phyloP scores from a whole-genome alignment of 2,113 vertebrate genomes.

The Odobenus rosmarus region DNA sequence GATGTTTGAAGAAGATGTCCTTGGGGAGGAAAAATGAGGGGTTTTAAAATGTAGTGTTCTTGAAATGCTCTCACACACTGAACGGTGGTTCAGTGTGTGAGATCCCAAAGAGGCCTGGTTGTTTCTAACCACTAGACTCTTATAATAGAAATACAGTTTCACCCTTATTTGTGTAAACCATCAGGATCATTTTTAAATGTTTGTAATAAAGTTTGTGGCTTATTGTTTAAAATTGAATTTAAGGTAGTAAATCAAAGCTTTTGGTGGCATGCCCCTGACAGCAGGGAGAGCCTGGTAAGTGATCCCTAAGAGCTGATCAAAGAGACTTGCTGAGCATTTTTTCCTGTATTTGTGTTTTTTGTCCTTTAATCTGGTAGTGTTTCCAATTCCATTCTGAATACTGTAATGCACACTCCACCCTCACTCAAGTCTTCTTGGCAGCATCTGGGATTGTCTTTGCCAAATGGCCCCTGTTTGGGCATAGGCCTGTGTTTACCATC shows the following conservation, averaged over 20 bases:
- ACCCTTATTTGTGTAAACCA: constrained; percentile 67
- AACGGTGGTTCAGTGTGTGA: constrained; percentile 54
- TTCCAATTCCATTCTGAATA: constrained; percentile 62
- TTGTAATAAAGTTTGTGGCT: constrained; percentile 74
- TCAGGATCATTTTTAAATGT: constrained; percentile 73
- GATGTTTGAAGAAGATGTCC: constrained; percentile 70
- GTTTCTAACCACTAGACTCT: constrained; percentile 57
- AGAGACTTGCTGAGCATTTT: constrained; percentile 52
- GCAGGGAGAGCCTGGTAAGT: constrained; percentile 54
- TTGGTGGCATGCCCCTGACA: constrained; percentile 62
- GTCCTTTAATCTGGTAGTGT: constrained; percentile 72
- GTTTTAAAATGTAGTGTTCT: constrained; percentile 53
- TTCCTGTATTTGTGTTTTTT: constrained; percentile 61
- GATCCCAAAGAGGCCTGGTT: constrained; percentile 4
- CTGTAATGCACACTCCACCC: not conserved
- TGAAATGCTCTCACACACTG: constrained; percentile 70
- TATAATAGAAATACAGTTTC: constrained; percentile 63
- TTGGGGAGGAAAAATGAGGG: constrained; percentile 66
- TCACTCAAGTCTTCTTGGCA: constrained; percentile 40
- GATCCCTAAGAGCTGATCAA: constrained; percentile 69
- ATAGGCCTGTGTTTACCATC: constrained; percentile 15
- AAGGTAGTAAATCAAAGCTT: constrained; percentile 74
- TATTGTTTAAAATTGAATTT: constrained; percentile 76
- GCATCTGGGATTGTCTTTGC: constrained; percentile 49
- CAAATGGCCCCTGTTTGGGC: constrained; percentile 4